phyloP scores from a whole-genome alignment of 2,888 invertebrate species.

The Spisula solida region DNA sequence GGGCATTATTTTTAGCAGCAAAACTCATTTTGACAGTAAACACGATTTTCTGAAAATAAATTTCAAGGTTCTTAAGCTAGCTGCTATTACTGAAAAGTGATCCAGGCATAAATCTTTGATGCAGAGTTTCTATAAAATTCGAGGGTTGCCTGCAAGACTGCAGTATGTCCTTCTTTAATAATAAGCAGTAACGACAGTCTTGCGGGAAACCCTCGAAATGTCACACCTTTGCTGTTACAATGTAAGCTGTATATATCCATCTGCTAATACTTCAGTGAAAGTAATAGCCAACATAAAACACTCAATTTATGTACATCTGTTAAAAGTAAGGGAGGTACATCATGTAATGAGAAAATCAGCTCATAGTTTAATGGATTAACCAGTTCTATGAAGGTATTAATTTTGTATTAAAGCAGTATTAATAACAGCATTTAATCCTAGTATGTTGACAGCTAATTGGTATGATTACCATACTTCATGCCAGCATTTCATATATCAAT shows the following conservation, averaged over 20 bases:
- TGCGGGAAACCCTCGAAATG: not conserved
- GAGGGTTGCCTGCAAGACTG: too few relatives aligned
- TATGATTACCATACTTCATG: not conserved
- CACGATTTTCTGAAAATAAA: not conserved
- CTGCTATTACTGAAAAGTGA: too few relatives aligned
- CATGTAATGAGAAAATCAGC: conserved; percentile 17
- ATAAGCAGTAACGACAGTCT: too few relatives aligned
- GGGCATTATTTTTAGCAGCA: not conserved
- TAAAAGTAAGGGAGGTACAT: not conserved
- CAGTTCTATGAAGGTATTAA: conserved; percentile 10
- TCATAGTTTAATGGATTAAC: conserved; percentile 1
- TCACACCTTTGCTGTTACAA: not conserved
- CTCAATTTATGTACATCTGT: not conserved
- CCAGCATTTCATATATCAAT: not conserved
- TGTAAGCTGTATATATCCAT: not conserved
- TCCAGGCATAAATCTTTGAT: too few relatives aligned
- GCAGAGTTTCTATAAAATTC: too few relatives aligned
- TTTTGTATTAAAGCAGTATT: not conserved
- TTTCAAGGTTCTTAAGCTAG: not conserved
- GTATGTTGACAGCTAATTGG: not conserved
- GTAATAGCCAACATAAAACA: conserved; percentile 2
- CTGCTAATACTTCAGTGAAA: not conserved
- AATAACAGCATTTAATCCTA: conserved; percentile 10
- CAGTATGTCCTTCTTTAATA: too few relatives aligned
- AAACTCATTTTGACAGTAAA: not conserved